Evolutionary conservation across 2,888 invertebrate species (phyloP).

Genomic region (Cheilosia grossa): DNA sequence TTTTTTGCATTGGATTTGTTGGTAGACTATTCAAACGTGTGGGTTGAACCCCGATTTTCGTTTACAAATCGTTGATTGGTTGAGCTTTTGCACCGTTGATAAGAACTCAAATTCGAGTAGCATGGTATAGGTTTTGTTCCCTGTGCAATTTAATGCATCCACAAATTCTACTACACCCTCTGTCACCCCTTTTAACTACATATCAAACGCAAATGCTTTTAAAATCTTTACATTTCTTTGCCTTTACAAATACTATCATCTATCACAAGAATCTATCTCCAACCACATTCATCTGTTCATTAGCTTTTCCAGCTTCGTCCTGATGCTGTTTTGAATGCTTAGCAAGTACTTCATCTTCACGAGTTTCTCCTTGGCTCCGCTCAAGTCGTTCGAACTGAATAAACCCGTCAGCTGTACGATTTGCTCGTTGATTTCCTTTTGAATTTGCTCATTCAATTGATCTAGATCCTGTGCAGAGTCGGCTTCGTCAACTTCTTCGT

Average conservation of each 20-base stretch:
- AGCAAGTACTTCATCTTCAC: conserved; percentile 93
- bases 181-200: too few relatives aligned
- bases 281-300: conserved; percentile 6
- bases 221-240: neutral
- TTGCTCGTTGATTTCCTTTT: conserved; percentile 84
- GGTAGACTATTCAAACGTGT: too few relatives aligned
- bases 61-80: too few relatives aligned
- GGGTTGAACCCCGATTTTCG: too few relatives aligned
- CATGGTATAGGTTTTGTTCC: too few relatives aligned
- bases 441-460: conserved; percentile 85
- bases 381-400: conserved; percentile 83
- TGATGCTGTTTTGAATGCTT: conserved; percentile 91
- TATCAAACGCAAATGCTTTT: neutral
- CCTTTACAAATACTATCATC: neutral
- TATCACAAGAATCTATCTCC: conserved; percentile 10
- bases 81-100: too few relatives aligned
- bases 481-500: conserved; percentile 92
- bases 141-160: too few relatives aligned
- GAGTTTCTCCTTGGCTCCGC: conserved; percentile 87
- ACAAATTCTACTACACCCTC: too few relatives aligned
- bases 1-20: too few relatives aligned
- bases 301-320: conserved; percentile 82
- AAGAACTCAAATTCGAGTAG: too few relatives aligned
- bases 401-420: conserved; percentile 86
- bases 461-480: conserved; percentile 85